phyloP scores from a whole-genome alignment of 2,888 invertebrate genomes.

The Lycia hirtaria region DNA sequence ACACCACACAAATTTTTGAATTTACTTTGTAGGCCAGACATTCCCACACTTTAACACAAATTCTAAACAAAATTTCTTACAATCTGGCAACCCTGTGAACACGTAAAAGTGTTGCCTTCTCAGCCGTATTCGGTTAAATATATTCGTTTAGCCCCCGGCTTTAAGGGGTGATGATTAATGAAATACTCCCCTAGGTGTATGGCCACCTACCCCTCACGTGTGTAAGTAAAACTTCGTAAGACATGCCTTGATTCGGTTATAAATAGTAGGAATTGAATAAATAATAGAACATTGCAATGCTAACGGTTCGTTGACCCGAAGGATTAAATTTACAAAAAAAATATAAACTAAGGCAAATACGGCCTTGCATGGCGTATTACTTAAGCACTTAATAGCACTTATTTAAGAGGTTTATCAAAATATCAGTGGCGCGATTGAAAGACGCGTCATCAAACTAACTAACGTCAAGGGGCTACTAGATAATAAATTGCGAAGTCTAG shows the following conservation, averaged over 20 bases:
- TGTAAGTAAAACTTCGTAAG: constrained; percentile 64
- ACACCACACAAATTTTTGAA: background rate
- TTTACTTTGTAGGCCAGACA: background rate
- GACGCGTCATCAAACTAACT: no score
- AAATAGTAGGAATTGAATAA: background rate
- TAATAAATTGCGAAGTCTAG: no score
- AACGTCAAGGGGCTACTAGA: no score
- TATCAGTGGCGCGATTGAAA: no score
- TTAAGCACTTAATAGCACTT: no score
- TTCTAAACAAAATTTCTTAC: background rate
- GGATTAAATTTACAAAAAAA: no score
- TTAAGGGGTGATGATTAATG: constrained; percentile 80
- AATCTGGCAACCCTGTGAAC: constrained; percentile 38
- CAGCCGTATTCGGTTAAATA: constrained; percentile 68
- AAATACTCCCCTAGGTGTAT: constrained; percentile 58
- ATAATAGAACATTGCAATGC: background rate
- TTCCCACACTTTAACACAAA: no score
- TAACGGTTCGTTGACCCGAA: no score
- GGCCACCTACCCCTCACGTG: constrained; percentile 64
- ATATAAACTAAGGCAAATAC: no score
- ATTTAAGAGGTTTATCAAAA: no score
- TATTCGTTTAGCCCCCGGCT: constrained; percentile 67
- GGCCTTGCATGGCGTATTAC: no score
- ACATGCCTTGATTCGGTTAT: constrained; percentile 8
- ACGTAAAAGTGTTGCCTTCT: constrained; percentile 68